These are phyloP conservation scores for Aradus depressus DNA, from an alignment of 2,888 invertebrate genomes.

Conservation along the genomic window DNA sequence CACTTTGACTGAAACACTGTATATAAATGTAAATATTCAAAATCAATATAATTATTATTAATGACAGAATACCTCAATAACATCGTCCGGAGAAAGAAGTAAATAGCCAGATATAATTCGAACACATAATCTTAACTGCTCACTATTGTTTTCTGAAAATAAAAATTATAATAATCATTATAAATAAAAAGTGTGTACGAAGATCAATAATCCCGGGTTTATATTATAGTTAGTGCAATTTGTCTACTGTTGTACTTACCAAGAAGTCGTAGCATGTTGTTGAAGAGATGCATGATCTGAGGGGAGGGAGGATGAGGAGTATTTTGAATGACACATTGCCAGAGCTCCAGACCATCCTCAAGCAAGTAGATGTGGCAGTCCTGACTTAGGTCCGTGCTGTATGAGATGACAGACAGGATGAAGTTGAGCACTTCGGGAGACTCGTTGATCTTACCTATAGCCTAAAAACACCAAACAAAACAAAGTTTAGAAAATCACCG, in stretches of 20 bases:
- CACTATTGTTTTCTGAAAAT: constrained; percentile 43
- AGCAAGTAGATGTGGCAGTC: constrained; percentile 77
- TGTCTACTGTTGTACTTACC: constrained; percentile 46
- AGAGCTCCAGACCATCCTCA: constrained; percentile 84
- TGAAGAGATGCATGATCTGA: constrained; percentile 56
- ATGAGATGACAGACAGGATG: constrained; percentile 51
- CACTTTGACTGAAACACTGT: too few species aligned
- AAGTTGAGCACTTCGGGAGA: constrained; percentile 42
- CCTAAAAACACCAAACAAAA: constrained; percentile 34
- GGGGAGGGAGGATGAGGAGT: constrained; percentile 48
- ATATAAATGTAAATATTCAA: too few species aligned
- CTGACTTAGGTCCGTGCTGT: constrained; percentile 61
- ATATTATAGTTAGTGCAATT: not conserved
- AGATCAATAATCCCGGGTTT: constrained; percentile 7
- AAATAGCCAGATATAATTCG: constrained; percentile 75
- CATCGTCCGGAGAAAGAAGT: constrained; percentile 64
- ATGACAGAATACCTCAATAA: constrained; percentile 41
- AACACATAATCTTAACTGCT: constrained; percentile 65
- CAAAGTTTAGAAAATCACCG: not conserved
- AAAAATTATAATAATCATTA: constrained; percentile 38
- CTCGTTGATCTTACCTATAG: constrained; percentile 39
- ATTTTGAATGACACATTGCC: constrained; percentile 74
- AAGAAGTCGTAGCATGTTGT: constrained; percentile 61
- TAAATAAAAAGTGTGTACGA: constrained; percentile 9
- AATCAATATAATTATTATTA: too few species aligned